Base-by-base conservation (phyloP, 2,888 invertebrate species). In the Norana najaformis region DNA sequence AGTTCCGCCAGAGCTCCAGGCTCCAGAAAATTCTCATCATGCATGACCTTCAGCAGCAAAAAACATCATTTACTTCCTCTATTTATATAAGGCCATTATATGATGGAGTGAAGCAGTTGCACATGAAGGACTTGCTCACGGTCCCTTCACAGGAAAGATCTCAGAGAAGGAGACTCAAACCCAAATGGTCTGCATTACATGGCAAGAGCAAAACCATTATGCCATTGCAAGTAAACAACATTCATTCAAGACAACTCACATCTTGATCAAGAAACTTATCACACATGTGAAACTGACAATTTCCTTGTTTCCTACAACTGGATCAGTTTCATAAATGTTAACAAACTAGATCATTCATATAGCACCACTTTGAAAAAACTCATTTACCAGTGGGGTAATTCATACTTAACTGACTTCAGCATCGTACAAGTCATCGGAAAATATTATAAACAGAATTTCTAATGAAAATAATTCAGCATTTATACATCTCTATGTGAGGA, bases 21-120 rank as follows among this genome's bases (percentile, higher is more conserved):
- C 91, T 95, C 95, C 38, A 93, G 92, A 91, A 95, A 94, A 91
- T 95, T 95, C 90, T 95, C 94, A 93, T 95, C 95, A 92, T 93
- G 94, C 89, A 93, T 92, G 3, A 94, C 93, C 94, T 94, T 92
- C 37, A 39, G 34, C n/a, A 88, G 36, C n/a, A n/a, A n/a, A 88
- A 35, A 88, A 37, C n/a, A n/a, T 30, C 30, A n/a, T 13, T n/a
- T n/a, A 11, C 30, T 69, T 30, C 69, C 69, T 69, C 1, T 16
- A 69, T 69, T n/a, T 69, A n/a, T 69, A 69, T 69, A 69, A 23
- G n/a, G 6, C 23, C 6, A 20, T 23, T 47, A 47, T 23, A 20
- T 47, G 47, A 23, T 47, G 47, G 47, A 3, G 23, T 20, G n/a
- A 69, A 69, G 23, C 47, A 20, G 47, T 23, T 23, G 23, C 23